Base-by-base conservation (phyloP, 2,113 vertebrate genomes). In the Hemibagrus wyckioides region DNA sequence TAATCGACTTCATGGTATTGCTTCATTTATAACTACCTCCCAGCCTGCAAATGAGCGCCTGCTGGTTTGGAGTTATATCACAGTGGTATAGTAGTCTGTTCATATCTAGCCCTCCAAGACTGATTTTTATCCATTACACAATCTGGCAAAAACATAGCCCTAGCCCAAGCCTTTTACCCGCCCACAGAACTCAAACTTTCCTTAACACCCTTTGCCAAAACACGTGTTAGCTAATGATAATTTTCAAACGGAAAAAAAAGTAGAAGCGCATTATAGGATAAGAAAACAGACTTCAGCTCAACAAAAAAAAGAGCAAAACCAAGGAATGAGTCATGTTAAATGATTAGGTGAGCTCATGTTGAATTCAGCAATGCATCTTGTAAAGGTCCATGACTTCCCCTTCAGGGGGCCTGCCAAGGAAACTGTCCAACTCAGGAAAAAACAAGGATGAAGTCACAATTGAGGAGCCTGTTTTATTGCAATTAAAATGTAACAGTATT, bases 51-150 rank as follows among this genome's bases (percentile, higher is more conserved):
- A 69, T 25, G 17, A 65, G 41, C 76, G 30, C 28, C 48, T 85
- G 73, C 44, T 80, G 71, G 86, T 67, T 77, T 7, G 17, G 75
- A 86, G 54, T 63, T 69, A 25, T 17, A 86, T 81, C 54, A 80
- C 67, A 54, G 23, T 90, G 88, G 69, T 48, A 85, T 71, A 79
- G 25, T 79, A 39, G 77, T 86, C 63, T 76, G 85, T n/a, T 75
- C 54, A 67, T 82, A 85, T 85, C 77, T 85, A 69, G 50, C 25
- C 9, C 67, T 81, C 63, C 41, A 80, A 81, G 30, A 33, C 77
- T 69, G 84, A 85, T 83, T 84, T 89, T 89, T 89, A 88, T 69
- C 84, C 86, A 87, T 91, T 89, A 88, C 89, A 86, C 89, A 91
- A 90, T 73, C 86, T 89, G 89, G 81, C 87, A 84, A 84, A 82